These are phyloP conservation scores for Lophotis ruficrista DNA, from an alignment of 2,113 vertebrate species.

Conservation along the genomic window DNA sequence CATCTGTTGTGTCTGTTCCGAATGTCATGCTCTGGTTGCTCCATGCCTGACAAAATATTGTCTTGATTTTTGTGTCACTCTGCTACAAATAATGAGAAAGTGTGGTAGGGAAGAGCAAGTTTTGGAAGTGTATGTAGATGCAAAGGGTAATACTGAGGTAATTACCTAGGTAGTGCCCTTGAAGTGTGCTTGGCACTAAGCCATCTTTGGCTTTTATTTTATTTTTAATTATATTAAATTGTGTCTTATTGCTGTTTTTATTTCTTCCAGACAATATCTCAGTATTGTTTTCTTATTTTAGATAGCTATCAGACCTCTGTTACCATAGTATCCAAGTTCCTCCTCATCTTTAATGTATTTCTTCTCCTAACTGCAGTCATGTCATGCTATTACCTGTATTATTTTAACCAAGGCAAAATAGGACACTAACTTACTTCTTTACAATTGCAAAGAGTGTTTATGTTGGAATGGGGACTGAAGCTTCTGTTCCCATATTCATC, in stretches of 20 bases:
- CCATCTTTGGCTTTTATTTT: not conserved
- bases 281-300: not conserved
- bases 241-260: not conserved
- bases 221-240: not conserved
- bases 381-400: not conserved
- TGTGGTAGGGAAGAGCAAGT: not conserved
- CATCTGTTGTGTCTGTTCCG: not conserved
- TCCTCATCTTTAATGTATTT: not conserved
- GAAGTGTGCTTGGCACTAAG: not conserved
- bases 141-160: not conserved
- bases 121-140: not conserved
- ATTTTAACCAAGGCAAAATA: not conserved
- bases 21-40: not conserved
- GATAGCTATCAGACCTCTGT: not conserved
- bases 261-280: not conserved
- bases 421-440: not conserved
- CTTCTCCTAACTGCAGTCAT: not conserved
- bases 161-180: not conserved
- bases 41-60: not conserved
- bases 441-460: rapidly evolving
- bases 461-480: not conserved
- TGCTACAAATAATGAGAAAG: not conserved
- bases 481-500: not conserved
- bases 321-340: not conserved
- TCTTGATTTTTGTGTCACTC: not conserved